phyloP scores from a whole-genome alignment of 2,113 vertebrate genomes.

The Psittacula cyanocephala region DNA sequence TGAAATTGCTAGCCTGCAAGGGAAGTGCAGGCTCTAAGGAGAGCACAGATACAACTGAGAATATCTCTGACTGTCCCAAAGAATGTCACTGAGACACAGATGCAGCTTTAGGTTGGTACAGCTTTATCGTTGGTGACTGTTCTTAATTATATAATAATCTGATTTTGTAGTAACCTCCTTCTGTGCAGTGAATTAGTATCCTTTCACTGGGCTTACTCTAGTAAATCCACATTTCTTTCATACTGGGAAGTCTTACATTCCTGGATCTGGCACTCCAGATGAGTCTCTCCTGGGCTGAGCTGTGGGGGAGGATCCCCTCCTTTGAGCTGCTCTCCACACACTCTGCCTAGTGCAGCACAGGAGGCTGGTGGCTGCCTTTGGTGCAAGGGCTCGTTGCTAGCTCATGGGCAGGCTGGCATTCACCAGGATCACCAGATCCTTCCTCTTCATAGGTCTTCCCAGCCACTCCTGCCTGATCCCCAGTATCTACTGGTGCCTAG shows the following conservation, averaged over 20 bases:
- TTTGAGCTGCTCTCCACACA: not conserved
- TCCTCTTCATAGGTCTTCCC: not conserved
- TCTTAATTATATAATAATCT: not conserved
- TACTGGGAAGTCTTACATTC: not conserved
- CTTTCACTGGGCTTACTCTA: not conserved
- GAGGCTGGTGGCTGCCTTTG: rapidly evolving
- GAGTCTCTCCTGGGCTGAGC: not conserved
- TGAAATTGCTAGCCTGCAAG: not conserved
- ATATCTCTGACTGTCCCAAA: not conserved
- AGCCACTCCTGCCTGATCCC: not conserved
- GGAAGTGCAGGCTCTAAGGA: not conserved
- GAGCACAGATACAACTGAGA: not conserved
- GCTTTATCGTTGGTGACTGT: not conserved
- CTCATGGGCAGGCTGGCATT: not conserved
- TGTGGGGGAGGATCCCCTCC: not conserved
- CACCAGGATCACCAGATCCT: not conserved
- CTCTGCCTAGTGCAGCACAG: not conserved
- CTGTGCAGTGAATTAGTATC: not conserved
- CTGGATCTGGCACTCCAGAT: not conserved
- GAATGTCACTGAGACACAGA: not conserved
- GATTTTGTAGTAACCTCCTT: not conserved
- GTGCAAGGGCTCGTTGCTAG: not conserved
- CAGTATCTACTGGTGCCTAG: not conserved
- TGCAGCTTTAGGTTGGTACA: not conserved
- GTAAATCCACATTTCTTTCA: not conserved